These are phyloP conservation scores for Natrix natrix DNA, from an alignment of 2,797 vertebrate species.

Conservation along the genomic window DNA sequence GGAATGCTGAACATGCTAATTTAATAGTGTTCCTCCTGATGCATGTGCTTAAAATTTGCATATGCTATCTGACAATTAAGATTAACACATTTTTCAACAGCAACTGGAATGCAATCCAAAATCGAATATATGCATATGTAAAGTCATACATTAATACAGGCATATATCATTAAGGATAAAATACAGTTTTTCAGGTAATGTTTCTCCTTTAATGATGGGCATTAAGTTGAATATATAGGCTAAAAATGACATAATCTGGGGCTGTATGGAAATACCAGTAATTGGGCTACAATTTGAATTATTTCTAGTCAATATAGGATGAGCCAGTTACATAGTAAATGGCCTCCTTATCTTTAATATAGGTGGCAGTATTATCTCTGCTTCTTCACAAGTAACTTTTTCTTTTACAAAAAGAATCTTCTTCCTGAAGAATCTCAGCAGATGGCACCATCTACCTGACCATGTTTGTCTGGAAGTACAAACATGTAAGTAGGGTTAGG, in stretches of 20 bases:
- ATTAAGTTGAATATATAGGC: not conserved
- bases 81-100: not conserved
- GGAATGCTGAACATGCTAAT: not conserved
- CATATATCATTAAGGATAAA: not conserved
- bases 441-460: not conserved
- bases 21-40: not conserved
- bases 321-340: not conserved
- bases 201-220: not conserved
- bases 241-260: not conserved
- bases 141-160: not conserved
- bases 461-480: not conserved
- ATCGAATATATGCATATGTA: not conserved
- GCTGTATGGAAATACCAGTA: not conserved
- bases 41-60: not conserved
- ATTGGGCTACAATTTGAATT: not conserved
- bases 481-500: not conserved
- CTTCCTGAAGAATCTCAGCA: not conserved
- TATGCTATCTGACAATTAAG: not conserved
- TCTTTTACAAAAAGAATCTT: not conserved
- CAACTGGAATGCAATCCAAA: not conserved
- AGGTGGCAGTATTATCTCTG: not conserved
- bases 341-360: not conserved
- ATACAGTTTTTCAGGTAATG: not conserved
- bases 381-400: not conserved
- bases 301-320: not conserved